Percentiles rank a stretch among this genome's conserved stretches.
Conservation (phyloP, 64 coral and sea anemone genomes). For the Actinia equina region DNA sequence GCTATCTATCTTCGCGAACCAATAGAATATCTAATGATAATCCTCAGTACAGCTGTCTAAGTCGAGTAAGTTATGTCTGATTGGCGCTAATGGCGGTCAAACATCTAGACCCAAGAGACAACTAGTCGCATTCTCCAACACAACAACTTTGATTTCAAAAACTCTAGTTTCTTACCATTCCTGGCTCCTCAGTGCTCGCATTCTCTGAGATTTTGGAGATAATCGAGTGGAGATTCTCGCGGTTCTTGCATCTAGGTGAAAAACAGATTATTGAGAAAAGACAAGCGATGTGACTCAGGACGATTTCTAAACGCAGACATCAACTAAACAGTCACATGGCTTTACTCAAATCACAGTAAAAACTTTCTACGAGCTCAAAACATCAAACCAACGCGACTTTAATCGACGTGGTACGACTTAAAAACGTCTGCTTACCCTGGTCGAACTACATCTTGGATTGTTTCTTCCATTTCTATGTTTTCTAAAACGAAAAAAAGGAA, state of each 20-base stretch:
- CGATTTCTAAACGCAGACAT: not conserved
- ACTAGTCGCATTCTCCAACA: slow-evolving; percentile 48
- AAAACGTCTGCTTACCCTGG: slow-evolving; percentile 8
- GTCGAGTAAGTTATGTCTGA: not conserved
- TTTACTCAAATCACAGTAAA: slow-evolving; percentile 13
- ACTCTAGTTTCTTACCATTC: slow-evolving; percentile 47
- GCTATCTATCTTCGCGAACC: not conserved
- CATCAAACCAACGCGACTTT: not conserved
- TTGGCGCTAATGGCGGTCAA: slow-evolving; percentile 21
- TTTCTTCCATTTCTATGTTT: slow-evolving; percentile 37
- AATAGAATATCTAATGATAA: not conserved
- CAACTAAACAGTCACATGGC: not conserved
- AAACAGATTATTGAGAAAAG: slow-evolving; percentile 25
- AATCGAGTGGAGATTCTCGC: slow-evolving; percentile 89
- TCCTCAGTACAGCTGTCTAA: not conserved
- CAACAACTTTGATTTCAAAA: slow-evolving; percentile 28
- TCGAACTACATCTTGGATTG: slow-evolving; percentile 37
- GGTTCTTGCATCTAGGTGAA: slow-evolving; percentile 51
- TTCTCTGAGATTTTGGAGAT: slow-evolving; percentile 82
- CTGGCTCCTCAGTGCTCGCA: slow-evolving; percentile 41
- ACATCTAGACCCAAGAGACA: slow-evolving; percentile 7
- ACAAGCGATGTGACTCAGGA: not conserved
- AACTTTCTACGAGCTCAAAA: slow-evolving; percentile 27
- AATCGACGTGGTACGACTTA: not conserved
- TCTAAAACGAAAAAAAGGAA: slow-evolving; percentile 43